Evolutionary conservation across 2,888 invertebrate species (phyloP).

Genomic region (Hirtodrosophila cameraria): DNA sequence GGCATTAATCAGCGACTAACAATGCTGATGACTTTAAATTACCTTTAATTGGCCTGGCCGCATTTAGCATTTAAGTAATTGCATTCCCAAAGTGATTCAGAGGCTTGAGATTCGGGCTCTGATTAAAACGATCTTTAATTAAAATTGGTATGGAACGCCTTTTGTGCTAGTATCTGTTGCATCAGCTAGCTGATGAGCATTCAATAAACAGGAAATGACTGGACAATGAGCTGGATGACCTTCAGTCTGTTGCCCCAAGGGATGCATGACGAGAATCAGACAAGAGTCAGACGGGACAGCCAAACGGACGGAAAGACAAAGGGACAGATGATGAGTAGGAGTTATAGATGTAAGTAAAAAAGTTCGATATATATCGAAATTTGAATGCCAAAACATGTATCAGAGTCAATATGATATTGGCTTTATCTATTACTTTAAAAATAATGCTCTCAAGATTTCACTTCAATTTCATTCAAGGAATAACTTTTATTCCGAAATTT

Average conservation of each 20-base stretch:
- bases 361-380: no score
- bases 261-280: slow-evolving; percentile 5
- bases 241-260: slow-evolving; percentile 27
- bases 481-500: no score
- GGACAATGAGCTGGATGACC: slow-evolving; percentile 57
- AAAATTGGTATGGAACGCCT: slow-evolving; percentile 8
- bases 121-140: slow-evolving; percentile 32
- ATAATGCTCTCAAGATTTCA: no score
- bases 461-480: no score
- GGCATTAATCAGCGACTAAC: slow-evolving; percentile 28
- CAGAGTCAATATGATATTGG: no score
- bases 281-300: no score
- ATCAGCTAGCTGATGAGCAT: slow-evolving; percentile 12
- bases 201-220: slow-evolving; percentile 63
- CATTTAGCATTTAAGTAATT: slow-evolving; percentile 44
- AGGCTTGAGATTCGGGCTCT: slow-evolving; percentile 21
- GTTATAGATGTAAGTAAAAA: no score
- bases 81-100: slow-evolving; percentile 50
- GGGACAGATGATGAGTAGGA: neutral
- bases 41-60: slow-evolving; percentile 52
- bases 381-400: no score
- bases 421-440: no score
- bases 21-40: slow-evolving; percentile 24
- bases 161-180: neutral
- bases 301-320: neutral